These are phyloP conservation scores for Laupala kohalensis DNA, from an alignment of 1,140 invertebrate genomes.

Conservation along the genomic window DNA sequence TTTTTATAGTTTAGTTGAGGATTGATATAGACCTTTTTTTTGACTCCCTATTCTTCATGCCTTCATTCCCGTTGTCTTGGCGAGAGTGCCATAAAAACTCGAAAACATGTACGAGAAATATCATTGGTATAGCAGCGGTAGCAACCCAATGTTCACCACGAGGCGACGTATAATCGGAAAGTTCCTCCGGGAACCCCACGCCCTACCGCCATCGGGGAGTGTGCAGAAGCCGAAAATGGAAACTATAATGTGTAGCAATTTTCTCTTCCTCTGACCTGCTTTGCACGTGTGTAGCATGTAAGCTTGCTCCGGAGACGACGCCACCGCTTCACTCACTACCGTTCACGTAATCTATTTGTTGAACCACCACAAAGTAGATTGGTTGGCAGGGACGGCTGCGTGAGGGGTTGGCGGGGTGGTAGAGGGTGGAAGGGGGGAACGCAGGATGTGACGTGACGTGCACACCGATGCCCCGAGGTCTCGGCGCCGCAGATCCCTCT, in stretches of 20 bases:
- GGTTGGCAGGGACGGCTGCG: background rate
- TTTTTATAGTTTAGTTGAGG: too few species aligned
- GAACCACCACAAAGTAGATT: conserved; percentile 14
- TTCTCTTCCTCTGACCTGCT: conserved; percentile 7
- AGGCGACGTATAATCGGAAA: background rate
- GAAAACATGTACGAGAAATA: too few species aligned
- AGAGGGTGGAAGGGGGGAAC: background rate
- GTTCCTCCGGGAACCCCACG: background rate
- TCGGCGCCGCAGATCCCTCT: too few species aligned
- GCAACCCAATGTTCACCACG: too few species aligned
- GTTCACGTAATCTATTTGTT: conserved; percentile 15
- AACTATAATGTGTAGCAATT: conserved; percentile 11
- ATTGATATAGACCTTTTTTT: too few species aligned
- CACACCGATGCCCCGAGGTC: conserved; percentile 4
- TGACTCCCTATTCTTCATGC: too few species aligned
- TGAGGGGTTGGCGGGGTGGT: background rate
- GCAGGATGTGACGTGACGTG: conserved; percentile 8
- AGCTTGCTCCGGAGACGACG: background rate
- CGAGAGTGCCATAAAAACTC: too few species aligned
- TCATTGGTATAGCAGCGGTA: too few species aligned
- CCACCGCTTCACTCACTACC: background rate
- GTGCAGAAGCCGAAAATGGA: conserved; percentile 1
- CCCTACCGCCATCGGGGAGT: too few species aligned
- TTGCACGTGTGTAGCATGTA: conserved; percentile 11
- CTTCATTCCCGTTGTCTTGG: too few species aligned